Evolutionary conservation across 2,797 vertebrate genomes (phyloP).

Genomic region (Clangula hyemalis): DNA sequence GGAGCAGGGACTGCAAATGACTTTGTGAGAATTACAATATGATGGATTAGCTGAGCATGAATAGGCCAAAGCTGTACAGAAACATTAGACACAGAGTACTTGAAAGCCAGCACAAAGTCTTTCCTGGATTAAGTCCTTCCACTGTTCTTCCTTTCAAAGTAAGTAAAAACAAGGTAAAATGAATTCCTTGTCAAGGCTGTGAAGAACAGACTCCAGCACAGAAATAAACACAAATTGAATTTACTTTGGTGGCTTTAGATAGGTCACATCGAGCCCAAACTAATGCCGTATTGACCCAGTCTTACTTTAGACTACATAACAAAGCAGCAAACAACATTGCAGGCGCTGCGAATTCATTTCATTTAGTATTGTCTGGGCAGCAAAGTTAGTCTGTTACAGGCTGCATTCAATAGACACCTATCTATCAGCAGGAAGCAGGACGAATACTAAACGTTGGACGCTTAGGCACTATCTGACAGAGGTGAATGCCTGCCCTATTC

Average conservation of each 20-base stretch:
- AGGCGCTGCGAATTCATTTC: background rate
- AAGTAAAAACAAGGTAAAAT: constrained; percentile 50
- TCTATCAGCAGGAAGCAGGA: background rate
- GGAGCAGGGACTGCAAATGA: background rate
- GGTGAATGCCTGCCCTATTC: fast-evolving
- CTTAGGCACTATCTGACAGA: background rate
- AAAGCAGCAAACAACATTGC: constrained; percentile 33
- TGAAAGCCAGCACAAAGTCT: constrained; percentile 25
- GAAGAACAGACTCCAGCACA: constrained; percentile 34
- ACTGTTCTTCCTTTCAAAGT: constrained; percentile 33
- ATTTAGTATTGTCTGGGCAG: background rate
- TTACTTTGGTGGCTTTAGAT: constrained; percentile 49
- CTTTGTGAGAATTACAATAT: background rate
- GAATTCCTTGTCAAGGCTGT: constrained; percentile 39
- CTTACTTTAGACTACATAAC: constrained; percentile 26
- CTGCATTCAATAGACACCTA: background rate
- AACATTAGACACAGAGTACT: background rate
- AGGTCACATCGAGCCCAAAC: constrained; percentile 46
- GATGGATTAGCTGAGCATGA: background rate
- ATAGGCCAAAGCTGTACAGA: background rate
- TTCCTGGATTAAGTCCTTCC: constrained; percentile 42
- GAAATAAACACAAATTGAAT: constrained; percentile 64
- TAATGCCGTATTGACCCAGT: constrained; percentile 58
- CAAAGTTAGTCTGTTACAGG: background rate
- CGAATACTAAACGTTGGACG: background rate